Percentiles rank a stretch among this genome's conserved stretches.
These are phyloP conservation scores for Malaclemys terrapin DNA, from an alignment of 2,113 vertebrate genomes.

Conservation along the genomic window DNA sequence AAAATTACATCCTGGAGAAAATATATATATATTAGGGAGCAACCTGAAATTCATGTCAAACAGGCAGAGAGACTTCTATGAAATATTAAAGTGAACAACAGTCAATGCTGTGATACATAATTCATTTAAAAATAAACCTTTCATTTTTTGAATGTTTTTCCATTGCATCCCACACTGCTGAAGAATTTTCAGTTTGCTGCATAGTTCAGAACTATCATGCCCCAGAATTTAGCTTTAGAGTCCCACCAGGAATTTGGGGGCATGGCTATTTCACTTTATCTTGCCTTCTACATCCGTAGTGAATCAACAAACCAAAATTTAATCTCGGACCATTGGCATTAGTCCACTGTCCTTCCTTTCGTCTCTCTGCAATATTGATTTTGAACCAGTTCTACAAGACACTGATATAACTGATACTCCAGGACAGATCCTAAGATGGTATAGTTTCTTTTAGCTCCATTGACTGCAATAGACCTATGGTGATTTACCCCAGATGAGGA, in stretches of 20 bases:
- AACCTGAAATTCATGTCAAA: background rate
- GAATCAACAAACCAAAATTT: background rate
- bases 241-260: background rate
- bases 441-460: background rate
- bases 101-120: background rate
- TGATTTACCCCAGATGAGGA: background rate
- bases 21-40: background rate
- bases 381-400: background rate
- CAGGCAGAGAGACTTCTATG: background rate
- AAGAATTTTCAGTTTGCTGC: background rate
- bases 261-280: background rate
- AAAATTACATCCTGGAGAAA: background rate
- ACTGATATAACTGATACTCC: background rate
- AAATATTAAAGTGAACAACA: background rate
- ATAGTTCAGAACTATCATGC: background rate
- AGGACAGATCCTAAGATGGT: background rate
- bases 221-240: background rate
- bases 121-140: background rate
- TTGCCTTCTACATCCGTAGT: background rate
- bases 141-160: background rate
- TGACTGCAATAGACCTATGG: background rate
- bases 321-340: background rate
- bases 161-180: background rate
- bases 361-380: background rate
- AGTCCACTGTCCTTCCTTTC: background rate